Evolutionary conservation across 2,113 vertebrate genomes (phyloP).

Genomic region (Tychaedon coryphoeus): DNA sequence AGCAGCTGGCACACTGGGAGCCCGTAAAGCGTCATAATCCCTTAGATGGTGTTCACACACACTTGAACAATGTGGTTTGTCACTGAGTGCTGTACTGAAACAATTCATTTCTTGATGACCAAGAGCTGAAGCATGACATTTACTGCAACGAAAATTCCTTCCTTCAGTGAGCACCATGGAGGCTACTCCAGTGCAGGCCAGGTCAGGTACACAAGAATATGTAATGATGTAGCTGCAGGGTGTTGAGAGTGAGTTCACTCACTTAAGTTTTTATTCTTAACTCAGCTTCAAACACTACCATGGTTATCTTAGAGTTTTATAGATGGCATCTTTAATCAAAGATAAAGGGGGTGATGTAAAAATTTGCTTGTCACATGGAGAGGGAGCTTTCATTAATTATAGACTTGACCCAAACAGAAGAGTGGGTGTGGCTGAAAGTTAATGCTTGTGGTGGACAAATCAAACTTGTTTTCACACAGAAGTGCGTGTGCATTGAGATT

Average conservation of each 20-base stretch:
- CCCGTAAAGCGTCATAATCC: accelerated
- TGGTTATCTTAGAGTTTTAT: background rate
- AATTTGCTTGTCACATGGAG: background rate
- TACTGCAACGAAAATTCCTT: background rate
- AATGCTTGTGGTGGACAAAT: background rate
- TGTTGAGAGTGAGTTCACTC: background rate
- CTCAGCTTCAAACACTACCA: background rate
- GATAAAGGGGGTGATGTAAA: background rate
- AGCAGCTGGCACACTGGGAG: background rate
- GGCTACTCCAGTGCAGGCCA: background rate
- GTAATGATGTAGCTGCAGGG: background rate
- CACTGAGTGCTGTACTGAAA: background rate
- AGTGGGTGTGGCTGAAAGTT: background rate
- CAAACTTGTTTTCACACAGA: background rate
- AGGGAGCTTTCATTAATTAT: background rate
- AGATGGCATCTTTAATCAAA: background rate
- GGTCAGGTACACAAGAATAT: background rate
- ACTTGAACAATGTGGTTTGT: background rate
- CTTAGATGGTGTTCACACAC: no score
- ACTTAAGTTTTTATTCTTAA: background rate
- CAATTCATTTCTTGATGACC: background rate
- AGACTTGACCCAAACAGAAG: background rate
- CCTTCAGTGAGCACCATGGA: background rate
- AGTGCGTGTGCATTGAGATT: background rate
- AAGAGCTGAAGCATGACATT: background rate